phyloP scores from a whole-genome alignment of 2,888 invertebrate genomes.

The Lymantria dispar region DNA sequence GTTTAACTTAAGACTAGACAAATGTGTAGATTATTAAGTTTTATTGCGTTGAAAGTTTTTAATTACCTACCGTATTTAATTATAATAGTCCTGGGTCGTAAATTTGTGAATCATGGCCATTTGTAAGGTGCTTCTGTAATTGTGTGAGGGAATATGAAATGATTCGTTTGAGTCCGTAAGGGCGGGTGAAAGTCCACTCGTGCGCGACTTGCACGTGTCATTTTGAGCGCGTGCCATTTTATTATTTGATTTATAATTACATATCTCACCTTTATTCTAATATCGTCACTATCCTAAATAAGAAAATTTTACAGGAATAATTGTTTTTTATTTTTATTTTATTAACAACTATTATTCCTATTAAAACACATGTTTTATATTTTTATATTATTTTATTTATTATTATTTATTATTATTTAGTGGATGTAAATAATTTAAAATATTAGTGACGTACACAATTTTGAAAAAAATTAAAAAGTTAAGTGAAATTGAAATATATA shows the following conservation, averaged over 20 bases:
- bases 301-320: too few species aligned
- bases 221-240: slow-evolving; percentile 7
- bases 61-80: slow-evolving; percentile 17
- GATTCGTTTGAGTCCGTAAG: slow-evolving; percentile 26
- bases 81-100: slow-evolving; percentile 3
- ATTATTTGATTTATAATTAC: slow-evolving; percentile 15
- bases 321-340: too few species aligned
- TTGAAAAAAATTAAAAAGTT: too few species aligned
- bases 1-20: slow-evolving; percentile 33
- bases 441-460: too few species aligned
- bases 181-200: slow-evolving; percentile 20
- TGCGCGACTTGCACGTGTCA: slow-evolving; percentile 32
- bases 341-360: too few species aligned
- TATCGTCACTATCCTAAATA: too few species aligned
- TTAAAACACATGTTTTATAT: too few species aligned
- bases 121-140: slow-evolving; percentile 7
- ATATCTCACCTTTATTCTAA: too few species aligned
- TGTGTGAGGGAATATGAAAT: slow-evolving; percentile 13
- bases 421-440: too few species aligned
- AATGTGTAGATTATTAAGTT: slow-evolving; percentile 20
- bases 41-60: slow-evolving; percentile 19
- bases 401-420: too few species aligned
- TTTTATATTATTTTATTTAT: too few species aligned
- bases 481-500: too few species aligned
- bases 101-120: slow-evolving; percentile 15